Evolutionary conservation across 2,113 vertebrate genomes (phyloP).

Genomic region (Penelope pileata): DNA sequence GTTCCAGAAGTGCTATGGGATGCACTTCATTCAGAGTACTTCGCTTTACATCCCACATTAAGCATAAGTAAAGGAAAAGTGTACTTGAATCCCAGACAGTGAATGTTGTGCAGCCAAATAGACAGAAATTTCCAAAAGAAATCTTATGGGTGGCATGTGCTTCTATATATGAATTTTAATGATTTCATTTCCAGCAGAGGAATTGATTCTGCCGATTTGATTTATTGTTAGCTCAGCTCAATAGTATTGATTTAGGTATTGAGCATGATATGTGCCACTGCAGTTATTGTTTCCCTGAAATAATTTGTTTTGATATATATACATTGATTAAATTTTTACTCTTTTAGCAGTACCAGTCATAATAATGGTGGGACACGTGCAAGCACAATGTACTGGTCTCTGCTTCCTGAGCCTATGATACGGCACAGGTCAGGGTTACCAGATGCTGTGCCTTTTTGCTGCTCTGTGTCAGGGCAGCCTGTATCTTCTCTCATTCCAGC

Average conservation of each 20-base stretch:
- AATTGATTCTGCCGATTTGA: conserved; percentile 7
- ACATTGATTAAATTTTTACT: conserved; percentile 38
- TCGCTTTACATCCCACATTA: neutral
- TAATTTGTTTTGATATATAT: conserved; percentile 36
- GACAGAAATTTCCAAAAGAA: neutral
- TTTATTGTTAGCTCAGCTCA: neutral
- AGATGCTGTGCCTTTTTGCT: neutral
- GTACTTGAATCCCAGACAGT: neutral
- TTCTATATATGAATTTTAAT: conserved; percentile 12
- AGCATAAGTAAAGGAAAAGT: neutral
- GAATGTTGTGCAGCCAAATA: neutral
- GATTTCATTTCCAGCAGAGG: conserved; percentile 26
- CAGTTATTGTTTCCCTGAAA: conserved; percentile 31
- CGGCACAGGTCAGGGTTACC: neutral
- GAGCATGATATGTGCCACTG: neutral
- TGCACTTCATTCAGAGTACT: neutral
- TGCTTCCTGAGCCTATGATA: neutral
- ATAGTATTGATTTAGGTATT: conserved; percentile 33
- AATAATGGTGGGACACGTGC: neutral
- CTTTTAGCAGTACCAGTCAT: neutral
- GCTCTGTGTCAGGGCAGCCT: neutral
- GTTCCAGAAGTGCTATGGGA: neutral
- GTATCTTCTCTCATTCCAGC: neutral
- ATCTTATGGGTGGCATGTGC: neutral
- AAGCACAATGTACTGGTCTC: neutral